Evolutionary conservation across 2,797 vertebrate genomes (phyloP).

Genomic region (Syngnathus rostellatus): DNA sequence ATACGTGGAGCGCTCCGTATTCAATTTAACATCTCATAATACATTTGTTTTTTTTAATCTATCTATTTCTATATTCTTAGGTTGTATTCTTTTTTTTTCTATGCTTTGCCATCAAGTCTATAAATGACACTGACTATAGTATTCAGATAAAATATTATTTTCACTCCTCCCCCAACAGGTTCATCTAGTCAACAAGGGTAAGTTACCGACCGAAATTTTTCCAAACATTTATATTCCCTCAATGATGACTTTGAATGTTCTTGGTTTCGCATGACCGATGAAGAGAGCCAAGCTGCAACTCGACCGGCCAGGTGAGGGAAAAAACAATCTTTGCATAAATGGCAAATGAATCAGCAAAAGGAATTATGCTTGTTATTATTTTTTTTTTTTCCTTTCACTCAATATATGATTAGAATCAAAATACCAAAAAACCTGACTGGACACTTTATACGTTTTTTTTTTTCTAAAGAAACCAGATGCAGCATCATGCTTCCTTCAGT

Average conservation of each 20-base stretch:
- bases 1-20: background rate
- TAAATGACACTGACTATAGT: no score
- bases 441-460: background rate
- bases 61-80: background rate
- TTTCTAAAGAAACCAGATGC: constrained; percentile 36
- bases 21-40: background rate
- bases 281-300: constrained; percentile 34
- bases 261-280: background rate
- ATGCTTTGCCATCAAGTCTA: background rate
- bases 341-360: no score
- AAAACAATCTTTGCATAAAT: background rate
- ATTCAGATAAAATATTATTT: background rate
- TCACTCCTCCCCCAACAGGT: constrained; percentile 20
- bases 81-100: background rate
- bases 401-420: background rate
- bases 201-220: constrained; percentile 13
- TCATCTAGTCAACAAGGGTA: constrained; percentile 26
- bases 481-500: constrained; percentile 53
- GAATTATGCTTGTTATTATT: background rate
- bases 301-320: constrained; percentile 31
- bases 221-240: background rate
- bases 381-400: background rate
- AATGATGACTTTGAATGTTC: constrained; percentile 1
- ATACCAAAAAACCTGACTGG: background rate
- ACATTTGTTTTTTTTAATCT: background rate